phyloP scores from a whole-genome alignment of 1,140 invertebrate species.

The Parapsyche elsis region DNA sequence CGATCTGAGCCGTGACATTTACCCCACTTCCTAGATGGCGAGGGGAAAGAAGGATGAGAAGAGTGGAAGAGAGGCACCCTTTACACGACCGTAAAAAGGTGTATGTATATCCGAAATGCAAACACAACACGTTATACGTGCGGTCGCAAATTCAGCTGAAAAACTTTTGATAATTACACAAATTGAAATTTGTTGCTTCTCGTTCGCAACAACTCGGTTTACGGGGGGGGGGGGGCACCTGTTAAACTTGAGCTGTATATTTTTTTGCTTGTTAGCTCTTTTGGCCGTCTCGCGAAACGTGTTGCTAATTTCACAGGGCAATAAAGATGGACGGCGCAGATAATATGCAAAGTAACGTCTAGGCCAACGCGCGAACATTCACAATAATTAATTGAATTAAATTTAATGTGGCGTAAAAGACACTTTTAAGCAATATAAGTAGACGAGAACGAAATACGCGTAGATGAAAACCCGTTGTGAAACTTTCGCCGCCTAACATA shows the following conservation, averaged over 20 bases:
- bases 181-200: no score
- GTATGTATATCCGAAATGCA: slow-evolving; percentile 4
- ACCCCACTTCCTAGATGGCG: slow-evolving; percentile 15
- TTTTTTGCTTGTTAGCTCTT: slow-evolving; percentile 1
- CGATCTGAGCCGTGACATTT: slow-evolving; percentile 33
- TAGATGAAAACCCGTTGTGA: slow-evolving; percentile 1
- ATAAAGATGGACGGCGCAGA: slow-evolving; percentile 13
- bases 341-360: background rate
- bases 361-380: background rate
- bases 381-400: slow-evolving; percentile 26
- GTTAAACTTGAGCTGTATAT: no score
- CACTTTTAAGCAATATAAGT: background rate
- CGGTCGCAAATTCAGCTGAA: background rate
- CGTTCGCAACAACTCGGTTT: no score
- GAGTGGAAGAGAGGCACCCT: background rate
- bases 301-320: slow-evolving; percentile 10
- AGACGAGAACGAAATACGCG: slow-evolving; percentile 4
- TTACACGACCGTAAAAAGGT: slow-evolving; percentile 18
- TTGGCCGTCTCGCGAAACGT: background rate
- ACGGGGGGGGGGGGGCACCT: no score
- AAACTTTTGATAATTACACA: no score
- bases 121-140: background rate
- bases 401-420: background rate
- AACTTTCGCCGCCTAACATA: slow-evolving; percentile 38
- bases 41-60: background rate